Evolutionary conservation across 2,113 vertebrate genomes (phyloP).

Genomic region (Corythaixoides concolor): DNA sequence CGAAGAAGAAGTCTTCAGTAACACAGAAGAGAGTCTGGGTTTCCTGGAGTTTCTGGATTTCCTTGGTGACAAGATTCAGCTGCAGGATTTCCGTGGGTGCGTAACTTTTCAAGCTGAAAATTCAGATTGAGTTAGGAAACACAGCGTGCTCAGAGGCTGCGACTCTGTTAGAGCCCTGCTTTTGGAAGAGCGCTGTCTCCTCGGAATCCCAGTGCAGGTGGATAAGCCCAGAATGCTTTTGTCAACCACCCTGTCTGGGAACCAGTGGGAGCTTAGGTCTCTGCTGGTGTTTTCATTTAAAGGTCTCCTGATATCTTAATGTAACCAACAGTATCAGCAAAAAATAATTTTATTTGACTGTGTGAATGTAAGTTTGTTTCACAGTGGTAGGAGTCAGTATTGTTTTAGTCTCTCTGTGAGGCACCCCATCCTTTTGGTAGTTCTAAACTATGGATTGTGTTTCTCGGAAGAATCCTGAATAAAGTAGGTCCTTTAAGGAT

Average conservation of each 20-base stretch:
- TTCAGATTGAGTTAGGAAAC: neutral
- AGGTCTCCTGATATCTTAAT: neutral
- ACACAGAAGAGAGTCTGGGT: conserved; percentile 85
- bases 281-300: neutral
- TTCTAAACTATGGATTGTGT: neutral
- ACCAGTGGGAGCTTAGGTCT: neutral
- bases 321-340: neutral
- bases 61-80: conserved; percentile 83
- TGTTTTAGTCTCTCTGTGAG: neutral
- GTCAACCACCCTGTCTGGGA: neutral
- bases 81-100: conserved; percentile 87
- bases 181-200: neutral
- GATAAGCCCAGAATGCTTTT: neutral
- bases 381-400: neutral
- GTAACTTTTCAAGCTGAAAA: neutral
- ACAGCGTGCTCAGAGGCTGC: fast-evolving
- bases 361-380: neutral
- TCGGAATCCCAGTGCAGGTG: neutral
- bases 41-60: conserved; percentile 87
- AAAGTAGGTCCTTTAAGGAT: neutral
- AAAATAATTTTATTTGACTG: neutral
- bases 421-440: neutral
- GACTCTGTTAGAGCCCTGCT: neutral
- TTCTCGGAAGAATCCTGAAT: neutral
- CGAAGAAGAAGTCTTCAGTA: conserved; percentile 88